phyloP scores from a whole-genome alignment of 2,888 invertebrate species.

The Odontomyia ornata region DNA sequence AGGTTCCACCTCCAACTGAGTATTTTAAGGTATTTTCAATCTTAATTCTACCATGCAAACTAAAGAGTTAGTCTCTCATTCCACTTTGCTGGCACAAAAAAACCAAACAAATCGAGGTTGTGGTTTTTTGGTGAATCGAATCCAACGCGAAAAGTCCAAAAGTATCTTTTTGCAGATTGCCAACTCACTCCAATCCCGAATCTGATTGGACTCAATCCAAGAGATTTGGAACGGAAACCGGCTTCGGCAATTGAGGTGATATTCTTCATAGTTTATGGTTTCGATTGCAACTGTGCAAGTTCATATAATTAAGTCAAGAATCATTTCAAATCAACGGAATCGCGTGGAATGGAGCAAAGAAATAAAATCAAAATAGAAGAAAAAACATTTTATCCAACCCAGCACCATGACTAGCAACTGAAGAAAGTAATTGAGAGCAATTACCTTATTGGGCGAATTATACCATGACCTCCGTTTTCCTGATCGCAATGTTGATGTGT shows the following conservation, averaged over 20 bases:
- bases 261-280: not conserved
- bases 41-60: no score
- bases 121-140: no score
- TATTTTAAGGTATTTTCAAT: no score
- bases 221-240: slow-evolving; percentile 31
- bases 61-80: no score
- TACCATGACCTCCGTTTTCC: slow-evolving; percentile 75
- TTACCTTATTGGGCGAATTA: slow-evolving; percentile 75
- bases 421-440: slow-evolving; percentile 47
- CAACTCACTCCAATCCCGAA: not conserved
- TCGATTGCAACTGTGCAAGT: not conserved
- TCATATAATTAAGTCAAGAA: slow-evolving; percentile 6
- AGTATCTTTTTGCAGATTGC: not conserved
- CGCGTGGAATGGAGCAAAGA: no score
- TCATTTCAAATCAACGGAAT: not conserved
- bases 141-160: no score
- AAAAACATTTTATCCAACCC: not conserved
- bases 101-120: no score
- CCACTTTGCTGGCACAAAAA: no score
- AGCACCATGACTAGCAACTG: not conserved
- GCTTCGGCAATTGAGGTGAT: not conserved
- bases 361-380: no score
- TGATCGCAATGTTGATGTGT: slow-evolving; percentile 65
- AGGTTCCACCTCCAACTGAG: no score
- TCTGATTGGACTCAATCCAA: not conserved